Evolutionary conservation across 92 coral and sea anemone genomes (phyloP).

Genomic region (Heliopora coerulea): DNA sequence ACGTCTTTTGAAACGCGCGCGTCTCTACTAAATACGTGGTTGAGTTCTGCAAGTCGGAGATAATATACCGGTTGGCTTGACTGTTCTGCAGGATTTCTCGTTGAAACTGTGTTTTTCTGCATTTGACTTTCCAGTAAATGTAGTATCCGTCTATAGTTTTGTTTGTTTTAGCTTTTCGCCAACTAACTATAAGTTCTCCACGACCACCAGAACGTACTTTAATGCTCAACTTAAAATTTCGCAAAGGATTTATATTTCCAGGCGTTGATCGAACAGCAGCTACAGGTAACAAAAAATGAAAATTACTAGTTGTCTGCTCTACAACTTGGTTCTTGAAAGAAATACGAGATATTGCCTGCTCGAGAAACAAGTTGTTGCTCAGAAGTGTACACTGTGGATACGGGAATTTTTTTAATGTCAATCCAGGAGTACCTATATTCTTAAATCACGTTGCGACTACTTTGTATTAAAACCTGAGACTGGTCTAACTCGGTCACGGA

Average conservation of each 20-base stretch:
- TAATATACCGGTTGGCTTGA: constrained; percentile 32
- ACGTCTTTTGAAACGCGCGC: constrained; percentile 47
- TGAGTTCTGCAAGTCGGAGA: constrained; percentile 63
- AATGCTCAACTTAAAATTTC: neutral
- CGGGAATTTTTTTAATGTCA: too few species aligned
- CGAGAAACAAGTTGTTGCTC: too few species aligned
- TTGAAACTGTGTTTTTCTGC: constrained; percentile 28
- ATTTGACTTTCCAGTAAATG: constrained; percentile 66
- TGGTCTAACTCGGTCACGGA: too few species aligned
- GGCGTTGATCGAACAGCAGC: neutral
- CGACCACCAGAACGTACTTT: constrained; percentile 15
- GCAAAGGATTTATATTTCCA: neutral
- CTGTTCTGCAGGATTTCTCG: constrained; percentile 31
- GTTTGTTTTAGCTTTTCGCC: neutral
- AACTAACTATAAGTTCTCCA: constrained; percentile 28
- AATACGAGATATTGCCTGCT: too few species aligned
- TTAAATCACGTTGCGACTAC: too few species aligned
- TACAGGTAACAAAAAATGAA: neutral
- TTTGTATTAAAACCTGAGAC: too few species aligned
- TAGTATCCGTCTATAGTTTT: constrained; percentile 47
- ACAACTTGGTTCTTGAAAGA: too few species aligned
- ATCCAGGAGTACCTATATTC: too few species aligned
- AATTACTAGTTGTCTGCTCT: too few species aligned
- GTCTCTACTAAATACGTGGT: constrained; percentile 69
- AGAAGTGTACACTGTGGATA: too few species aligned